These are phyloP conservation scores for Xylocampa areola DNA, from an alignment of 2,888 invertebrate genomes.

Conservation along the genomic window DNA sequence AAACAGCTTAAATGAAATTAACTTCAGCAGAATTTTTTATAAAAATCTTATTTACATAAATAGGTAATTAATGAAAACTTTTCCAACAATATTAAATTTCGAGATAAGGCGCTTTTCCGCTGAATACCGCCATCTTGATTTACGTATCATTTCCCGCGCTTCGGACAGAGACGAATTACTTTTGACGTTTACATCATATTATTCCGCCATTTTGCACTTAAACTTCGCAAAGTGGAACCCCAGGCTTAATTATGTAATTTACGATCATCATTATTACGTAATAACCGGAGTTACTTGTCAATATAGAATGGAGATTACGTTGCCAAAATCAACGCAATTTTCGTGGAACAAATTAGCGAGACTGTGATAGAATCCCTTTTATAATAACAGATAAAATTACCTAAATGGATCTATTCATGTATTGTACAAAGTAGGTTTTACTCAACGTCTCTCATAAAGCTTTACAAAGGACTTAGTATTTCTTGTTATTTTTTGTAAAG, in stretches of 20 bases:
- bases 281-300: constrained; percentile 14
- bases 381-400: constrained; percentile 6
- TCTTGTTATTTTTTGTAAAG: background rate
- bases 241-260: constrained; percentile 26
- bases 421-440: background rate
- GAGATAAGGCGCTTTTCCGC: constrained; percentile 23
- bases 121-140: constrained; percentile 40
- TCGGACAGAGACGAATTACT: constrained; percentile 38
- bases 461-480: background rate
- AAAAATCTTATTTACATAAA: constrained; percentile 3
- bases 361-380: constrained; percentile 5
- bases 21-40: background rate
- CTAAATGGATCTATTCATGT: constrained; percentile 3
- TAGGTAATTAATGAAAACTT: constrained; percentile 8
- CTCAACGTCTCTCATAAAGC: background rate
- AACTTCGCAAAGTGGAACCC: constrained; percentile 16
- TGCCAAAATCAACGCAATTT: constrained; percentile 7
- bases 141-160: constrained; percentile 43
- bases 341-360: constrained; percentile 3
- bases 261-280: constrained; percentile 13
- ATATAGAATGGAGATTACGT: constrained; percentile 13
- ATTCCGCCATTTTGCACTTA: constrained; percentile 26
- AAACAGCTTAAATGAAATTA: background rate
- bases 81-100: constrained; percentile 32
- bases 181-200: constrained; percentile 34